Conservation (phyloP, 1,140 invertebrate species). For the Drusus annulatus region DNA sequence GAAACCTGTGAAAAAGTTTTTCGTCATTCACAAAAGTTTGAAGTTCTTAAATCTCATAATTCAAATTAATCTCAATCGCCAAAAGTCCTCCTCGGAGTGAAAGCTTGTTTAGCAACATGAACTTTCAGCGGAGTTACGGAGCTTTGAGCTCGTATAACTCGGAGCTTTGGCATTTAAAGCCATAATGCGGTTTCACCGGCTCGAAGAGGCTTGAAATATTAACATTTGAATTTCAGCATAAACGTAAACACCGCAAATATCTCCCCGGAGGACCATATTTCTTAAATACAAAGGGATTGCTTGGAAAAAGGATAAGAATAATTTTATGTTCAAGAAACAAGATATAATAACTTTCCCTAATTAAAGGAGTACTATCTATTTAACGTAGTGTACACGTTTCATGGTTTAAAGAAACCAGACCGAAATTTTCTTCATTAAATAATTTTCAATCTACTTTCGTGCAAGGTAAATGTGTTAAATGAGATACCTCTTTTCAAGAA, state of each 20-base stretch:
- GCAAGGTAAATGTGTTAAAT: too few species aligned
- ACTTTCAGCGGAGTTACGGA: not conserved
- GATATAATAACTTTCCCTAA: too few species aligned
- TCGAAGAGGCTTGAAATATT: conserved; percentile 43
- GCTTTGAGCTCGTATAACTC: not conserved
- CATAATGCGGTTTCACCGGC: conserved; percentile 25
- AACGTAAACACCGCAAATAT: conserved; percentile 34
- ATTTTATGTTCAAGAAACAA: not conserved
- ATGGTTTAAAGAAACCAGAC: too few species aligned
- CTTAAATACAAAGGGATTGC: not conserved
- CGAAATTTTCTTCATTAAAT: too few species aligned
- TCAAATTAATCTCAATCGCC: not conserved
- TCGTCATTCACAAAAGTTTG: too few species aligned
- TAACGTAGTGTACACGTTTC: too few species aligned
- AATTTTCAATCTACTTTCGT: too few species aligned
- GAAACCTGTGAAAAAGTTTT: too few species aligned
- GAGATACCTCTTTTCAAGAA: too few species aligned
- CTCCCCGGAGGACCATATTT: conserved; percentile 12
- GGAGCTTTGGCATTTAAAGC: not conserved
- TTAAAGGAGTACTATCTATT: too few species aligned
- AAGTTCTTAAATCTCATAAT: too few species aligned
- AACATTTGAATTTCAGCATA: conserved; percentile 52
- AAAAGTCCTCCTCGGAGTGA: not conserved
- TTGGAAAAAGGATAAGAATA: not conserved
- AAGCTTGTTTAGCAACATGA: conserved; percentile 11